Evolutionary conservation across 2,113 vertebrate genomes (phyloP).

Genomic region (Cavia aperea): DNA sequence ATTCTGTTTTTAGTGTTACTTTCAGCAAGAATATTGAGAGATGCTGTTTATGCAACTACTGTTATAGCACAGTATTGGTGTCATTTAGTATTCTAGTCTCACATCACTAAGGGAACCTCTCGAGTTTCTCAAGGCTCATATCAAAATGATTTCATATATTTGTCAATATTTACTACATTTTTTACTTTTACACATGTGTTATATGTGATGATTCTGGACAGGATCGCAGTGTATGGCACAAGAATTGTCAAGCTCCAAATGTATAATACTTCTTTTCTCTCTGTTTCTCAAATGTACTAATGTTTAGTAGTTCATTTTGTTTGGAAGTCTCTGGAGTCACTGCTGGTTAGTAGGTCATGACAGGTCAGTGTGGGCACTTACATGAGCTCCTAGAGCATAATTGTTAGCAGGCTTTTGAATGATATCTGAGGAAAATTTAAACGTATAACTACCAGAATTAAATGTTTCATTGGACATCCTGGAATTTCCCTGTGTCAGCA

Average conservation of each 20-base stretch:
- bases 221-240: not conserved
- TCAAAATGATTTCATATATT: not conserved
- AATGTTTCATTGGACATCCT: not conserved
- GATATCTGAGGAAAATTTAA: not conserved
- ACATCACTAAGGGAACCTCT: not conserved
- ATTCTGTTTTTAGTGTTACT: not conserved
- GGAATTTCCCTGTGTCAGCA: not conserved
- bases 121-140: not conserved
- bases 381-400: not conserved
- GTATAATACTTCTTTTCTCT: not conserved
- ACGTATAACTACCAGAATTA: not conserved
- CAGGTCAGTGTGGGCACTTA: not conserved
- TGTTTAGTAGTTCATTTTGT: not conserved
- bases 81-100: not conserved
- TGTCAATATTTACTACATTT: not conserved
- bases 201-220: not conserved
- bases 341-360: not conserved
- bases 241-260: not conserved
- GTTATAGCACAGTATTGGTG: not conserved
- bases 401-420: not conserved
- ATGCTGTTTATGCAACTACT: not conserved
- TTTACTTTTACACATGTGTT: not conserved
- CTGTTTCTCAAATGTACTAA: not conserved
- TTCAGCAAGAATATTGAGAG: not conserved
- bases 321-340: not conserved